phyloP scores from a whole-genome alignment of 2,888 invertebrate genomes.

The Amblyteles armatorius region DNA sequence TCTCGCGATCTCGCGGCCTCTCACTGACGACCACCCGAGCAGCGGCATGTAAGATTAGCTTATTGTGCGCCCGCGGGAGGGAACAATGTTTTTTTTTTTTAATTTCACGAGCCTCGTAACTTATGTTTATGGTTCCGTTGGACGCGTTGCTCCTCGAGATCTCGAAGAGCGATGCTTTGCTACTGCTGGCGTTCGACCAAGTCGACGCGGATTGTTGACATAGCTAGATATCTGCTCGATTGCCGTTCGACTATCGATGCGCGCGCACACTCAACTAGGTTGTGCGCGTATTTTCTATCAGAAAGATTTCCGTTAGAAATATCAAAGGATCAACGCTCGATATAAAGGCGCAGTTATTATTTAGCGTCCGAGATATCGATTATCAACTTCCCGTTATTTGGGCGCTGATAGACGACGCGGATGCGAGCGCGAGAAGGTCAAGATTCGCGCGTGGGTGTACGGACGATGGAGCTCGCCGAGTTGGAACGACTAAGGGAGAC shows the following conservation, averaged over 20 bases:
- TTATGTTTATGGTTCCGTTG: not conserved
- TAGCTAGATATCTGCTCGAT: not conserved
- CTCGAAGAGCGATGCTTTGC: constrained; percentile 28
- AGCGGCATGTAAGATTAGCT: constrained; percentile 24
- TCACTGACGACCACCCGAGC: constrained; percentile 7
- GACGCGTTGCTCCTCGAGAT: constrained; percentile 33
- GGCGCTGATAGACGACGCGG: not conserved
- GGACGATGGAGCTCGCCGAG: not conserved
- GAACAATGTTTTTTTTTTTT: not conserved
- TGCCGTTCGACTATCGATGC: not conserved
- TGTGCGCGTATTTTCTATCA: not conserved
- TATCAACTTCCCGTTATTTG: too few species aligned
- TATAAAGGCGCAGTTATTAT: not conserved
- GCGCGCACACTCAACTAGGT: constrained; percentile 1
- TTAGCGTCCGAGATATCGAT: not conserved
- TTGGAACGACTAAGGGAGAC: not conserved
- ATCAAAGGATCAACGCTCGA: not conserved
- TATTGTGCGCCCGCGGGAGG: not conserved
- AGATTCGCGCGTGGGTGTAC: not conserved
- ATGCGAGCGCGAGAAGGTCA: not conserved
- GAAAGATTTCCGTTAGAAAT: not conserved
- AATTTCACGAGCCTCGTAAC: not conserved
- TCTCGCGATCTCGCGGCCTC: constrained; percentile 7
- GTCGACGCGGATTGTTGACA: constrained; percentile 14
- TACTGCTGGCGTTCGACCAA: not conserved